A percentile compares a stretch with the other conserved stretches of the same genome.
These are phyloP conservation scores for Tricholaema leucomelas DNA, from an alignment of 2,113 vertebrate species.

Conservation along the genomic window DNA sequence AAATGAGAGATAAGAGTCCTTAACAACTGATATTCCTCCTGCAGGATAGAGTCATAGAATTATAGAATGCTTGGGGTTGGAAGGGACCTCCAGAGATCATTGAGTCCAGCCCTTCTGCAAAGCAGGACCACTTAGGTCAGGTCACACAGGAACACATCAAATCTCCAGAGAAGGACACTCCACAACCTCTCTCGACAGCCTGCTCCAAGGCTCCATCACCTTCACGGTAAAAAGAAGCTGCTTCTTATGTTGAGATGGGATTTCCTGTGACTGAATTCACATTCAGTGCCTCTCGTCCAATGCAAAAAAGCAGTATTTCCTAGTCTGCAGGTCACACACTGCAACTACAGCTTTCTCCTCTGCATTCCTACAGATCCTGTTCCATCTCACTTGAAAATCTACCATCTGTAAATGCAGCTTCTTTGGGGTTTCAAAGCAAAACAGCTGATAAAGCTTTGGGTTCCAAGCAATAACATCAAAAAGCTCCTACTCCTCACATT, in stretches of 20 bases:
- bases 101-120: too few relatives aligned
- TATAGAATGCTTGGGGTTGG: too few relatives aligned
- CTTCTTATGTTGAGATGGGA: too few relatives aligned
- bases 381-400: neutral
- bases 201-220: too few relatives aligned
- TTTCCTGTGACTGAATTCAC: too few relatives aligned
- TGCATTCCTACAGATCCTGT: neutral
- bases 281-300: neutral
- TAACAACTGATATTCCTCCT: neutral
- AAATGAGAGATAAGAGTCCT: neutral
- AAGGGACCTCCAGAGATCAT: too few relatives aligned
- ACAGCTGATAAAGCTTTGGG: neutral
- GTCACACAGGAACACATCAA: too few relatives aligned
- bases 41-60: neutral
- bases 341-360: neutral
- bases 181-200: too few relatives aligned
- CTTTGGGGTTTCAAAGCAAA: neutral
- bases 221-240: too few relatives aligned
- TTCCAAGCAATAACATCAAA: neutral
- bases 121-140: too few relatives aligned
- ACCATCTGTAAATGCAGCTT: neutral
- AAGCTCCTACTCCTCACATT: neutral
- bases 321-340: neutral
- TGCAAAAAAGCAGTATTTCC: neutral
- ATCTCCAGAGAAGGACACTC: too few relatives aligned